phyloP scores from a whole-genome alignment of 2,797 vertebrate species.

The Zenarchopterus dispar region DNA sequence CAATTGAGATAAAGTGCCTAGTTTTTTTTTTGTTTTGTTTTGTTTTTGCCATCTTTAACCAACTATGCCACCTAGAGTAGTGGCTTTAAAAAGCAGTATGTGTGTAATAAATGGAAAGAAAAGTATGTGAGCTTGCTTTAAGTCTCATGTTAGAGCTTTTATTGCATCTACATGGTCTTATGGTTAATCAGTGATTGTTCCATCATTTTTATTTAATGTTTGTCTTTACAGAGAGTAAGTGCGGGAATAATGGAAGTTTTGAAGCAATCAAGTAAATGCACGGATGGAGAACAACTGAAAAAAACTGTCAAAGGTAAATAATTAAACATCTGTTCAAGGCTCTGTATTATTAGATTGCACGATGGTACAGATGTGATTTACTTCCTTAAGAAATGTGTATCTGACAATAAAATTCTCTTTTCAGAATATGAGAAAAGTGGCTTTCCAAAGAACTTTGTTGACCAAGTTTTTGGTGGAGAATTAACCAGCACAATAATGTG shows the following conservation, averaged over 20 bases:
- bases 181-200: too few species aligned
- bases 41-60: too few species aligned
- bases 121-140: too few species aligned
- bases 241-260: slow-evolving; percentile 86
- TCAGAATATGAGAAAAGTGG: slow-evolving; percentile 92
- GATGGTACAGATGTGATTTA: background rate
- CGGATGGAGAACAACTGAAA: slow-evolving; percentile 87
- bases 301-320: slow-evolving; percentile 89
- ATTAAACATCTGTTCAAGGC: background rate
- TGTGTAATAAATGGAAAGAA: too few species aligned
- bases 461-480: slow-evolving; percentile 95
- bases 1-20: background rate
- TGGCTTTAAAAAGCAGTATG: too few species aligned
- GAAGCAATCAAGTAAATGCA: slow-evolving; percentile 82
- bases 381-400: background rate
- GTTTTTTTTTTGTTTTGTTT: too few species aligned
- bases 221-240: slow-evolving; percentile 85
- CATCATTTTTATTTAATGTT: slow-evolving; percentile 4
- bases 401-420: slow-evolving; percentile 27
- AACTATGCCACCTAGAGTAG: too few species aligned
- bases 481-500: slow-evolving; percentile 96
- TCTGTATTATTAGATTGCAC: background rate
- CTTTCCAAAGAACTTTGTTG: slow-evolving; percentile 88
- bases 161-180: too few species aligned
- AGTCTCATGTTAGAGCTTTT: too few species aligned